phyloP scores from a whole-genome alignment of 2,797 vertebrate species.

The Sciurus vulgaris region DNA sequence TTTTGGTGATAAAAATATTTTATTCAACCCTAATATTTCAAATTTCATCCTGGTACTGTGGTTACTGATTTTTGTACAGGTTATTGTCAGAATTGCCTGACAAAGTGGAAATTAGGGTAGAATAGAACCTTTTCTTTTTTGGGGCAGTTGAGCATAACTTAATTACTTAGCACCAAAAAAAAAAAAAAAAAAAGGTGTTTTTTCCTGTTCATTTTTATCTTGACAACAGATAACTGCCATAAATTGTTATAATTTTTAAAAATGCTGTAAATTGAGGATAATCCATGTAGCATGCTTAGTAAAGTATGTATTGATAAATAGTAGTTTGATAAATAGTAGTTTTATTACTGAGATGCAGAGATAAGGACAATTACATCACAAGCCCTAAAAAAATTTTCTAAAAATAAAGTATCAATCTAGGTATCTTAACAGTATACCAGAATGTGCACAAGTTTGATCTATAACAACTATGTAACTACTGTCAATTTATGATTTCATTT shows the following conservation, averaged over 20 bases:
- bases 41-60: neutral
- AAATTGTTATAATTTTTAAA: constrained; percentile 36
- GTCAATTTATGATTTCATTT: neutral
- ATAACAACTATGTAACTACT: neutral
- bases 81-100: neutral
- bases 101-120: neutral
- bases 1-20: constrained; percentile 40
- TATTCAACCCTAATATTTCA: constrained; percentile 33
- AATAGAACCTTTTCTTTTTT: constrained; percentile 7
- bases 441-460: neutral
- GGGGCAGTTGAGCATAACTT: neutral
- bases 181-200: neutral
- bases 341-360: neutral
- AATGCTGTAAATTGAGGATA: constrained; percentile 37
- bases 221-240: neutral
- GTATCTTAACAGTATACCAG: neutral
- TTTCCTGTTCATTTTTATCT: neutral
- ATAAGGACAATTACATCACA: neutral
- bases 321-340: neutral
- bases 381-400: neutral
- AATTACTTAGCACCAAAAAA: neutral
- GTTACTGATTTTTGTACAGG: constrained; percentile 43
- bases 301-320: neutral
- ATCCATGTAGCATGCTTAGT: neutral
- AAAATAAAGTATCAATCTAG: neutral